Conservation (phyloP, 1,140 invertebrate species). For the Lerema accius region DNA sequence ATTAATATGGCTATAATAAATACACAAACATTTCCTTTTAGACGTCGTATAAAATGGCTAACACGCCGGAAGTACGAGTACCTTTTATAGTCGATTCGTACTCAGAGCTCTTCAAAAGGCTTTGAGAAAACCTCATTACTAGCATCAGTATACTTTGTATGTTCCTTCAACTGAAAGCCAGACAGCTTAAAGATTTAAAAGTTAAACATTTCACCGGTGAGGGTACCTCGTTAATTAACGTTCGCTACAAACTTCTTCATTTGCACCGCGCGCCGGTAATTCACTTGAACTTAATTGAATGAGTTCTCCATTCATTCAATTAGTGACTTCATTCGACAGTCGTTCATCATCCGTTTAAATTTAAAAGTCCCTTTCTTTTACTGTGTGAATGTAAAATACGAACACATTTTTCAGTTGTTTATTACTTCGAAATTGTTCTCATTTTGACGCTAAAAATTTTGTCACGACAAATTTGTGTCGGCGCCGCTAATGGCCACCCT, state of each 20-base stretch:
- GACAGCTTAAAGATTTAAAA: slow-evolving; percentile 28
- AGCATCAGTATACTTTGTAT: slow-evolving; percentile 11
- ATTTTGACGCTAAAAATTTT: background rate
- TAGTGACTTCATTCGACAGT: slow-evolving; percentile 39
- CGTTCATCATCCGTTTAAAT: slow-evolving; percentile 13
- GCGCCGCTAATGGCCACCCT: no score
- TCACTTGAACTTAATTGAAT: slow-evolving; percentile 39
- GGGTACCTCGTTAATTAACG: slow-evolving; percentile 34
- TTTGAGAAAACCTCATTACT: slow-evolving; percentile 18
- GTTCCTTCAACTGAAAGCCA: slow-evolving; percentile 11
- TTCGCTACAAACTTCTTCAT: slow-evolving; percentile 37
- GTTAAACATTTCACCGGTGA: slow-evolving; percentile 26
- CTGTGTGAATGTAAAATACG: background rate
- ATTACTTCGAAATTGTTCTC: background rate
- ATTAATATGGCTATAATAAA: no score
- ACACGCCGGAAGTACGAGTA: no score
- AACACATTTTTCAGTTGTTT: no score
- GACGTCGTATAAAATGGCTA: no score
- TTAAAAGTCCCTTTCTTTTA: background rate
- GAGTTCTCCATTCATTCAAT: slow-evolving; percentile 45
- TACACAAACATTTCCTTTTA: no score
- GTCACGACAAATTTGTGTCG: no score
- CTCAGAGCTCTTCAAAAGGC: slow-evolving; percentile 2
- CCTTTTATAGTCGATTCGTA: background rate
- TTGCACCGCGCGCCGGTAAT: slow-evolving; percentile 37